Conservation (phyloP, 2,113 vertebrate genomes). For the Plotosus lineatus region DNA sequence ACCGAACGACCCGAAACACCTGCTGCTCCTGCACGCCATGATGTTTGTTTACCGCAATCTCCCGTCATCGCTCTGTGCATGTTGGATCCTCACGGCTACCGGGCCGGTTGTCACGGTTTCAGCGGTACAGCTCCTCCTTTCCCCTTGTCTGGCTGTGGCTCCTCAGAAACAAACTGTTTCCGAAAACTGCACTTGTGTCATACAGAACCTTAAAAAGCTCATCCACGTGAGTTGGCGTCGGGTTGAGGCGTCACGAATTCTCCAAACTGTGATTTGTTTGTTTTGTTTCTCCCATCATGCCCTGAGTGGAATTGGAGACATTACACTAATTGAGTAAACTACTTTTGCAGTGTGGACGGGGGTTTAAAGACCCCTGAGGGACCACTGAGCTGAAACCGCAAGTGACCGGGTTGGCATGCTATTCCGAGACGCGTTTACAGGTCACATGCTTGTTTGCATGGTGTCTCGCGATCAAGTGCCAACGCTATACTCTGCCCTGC, state of each 20-base stretch:
- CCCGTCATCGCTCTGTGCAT: constrained; percentile 38
- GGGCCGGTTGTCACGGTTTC: constrained; percentile 48
- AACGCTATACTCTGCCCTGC: background rate
- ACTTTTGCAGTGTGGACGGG: too few relatives aligned
- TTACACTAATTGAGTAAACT: background rate
- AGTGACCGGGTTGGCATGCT: constrained; percentile 52
- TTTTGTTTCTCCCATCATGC: background rate
- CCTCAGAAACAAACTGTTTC: constrained; percentile 30
- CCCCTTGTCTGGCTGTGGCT: constrained; percentile 10
- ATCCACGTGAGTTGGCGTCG: too few relatives aligned
- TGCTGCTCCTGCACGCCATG: background rate
- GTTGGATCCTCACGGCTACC: constrained; percentile 54
- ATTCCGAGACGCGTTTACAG: constrained; percentile 72
- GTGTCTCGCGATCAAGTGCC: constrained; percentile 25
- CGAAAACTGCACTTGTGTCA: background rate
- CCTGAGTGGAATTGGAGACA: background rate
- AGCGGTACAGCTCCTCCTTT: constrained; percentile 9
- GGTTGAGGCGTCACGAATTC: background rate
- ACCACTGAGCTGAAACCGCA: constrained; percentile 60
- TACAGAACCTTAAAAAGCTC: background rate
- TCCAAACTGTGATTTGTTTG: background rate
- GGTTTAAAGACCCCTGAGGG: too few relatives aligned
- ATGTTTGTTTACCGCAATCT: constrained; percentile 54
- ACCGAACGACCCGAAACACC: background rate
- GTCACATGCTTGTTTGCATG: constrained; percentile 64